Evolutionary conservation across 1,140 invertebrate genomes (phyloP).

Genomic region (Cotesia vestalis): DNA sequence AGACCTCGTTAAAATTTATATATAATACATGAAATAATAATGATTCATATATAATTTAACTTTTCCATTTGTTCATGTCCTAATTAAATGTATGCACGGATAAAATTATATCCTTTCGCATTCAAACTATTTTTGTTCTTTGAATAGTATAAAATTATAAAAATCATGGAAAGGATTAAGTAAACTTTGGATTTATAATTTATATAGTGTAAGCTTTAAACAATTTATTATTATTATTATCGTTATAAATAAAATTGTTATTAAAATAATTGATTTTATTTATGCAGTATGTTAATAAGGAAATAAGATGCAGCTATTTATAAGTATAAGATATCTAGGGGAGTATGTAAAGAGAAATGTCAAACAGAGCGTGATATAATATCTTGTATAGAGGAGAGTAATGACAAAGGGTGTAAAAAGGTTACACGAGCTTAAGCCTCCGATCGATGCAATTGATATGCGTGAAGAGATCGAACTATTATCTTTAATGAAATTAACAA

Average conservation of each 20-base stretch:
- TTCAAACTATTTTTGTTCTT: no score
- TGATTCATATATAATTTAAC: no score
- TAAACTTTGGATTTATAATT: no score
- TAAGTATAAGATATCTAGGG: conserved; percentile 37
- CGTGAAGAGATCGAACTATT: conserved; percentile 33
- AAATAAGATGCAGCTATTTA: conserved; percentile 34
- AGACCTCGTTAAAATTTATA: no score
- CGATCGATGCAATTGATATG: conserved; percentile 19
- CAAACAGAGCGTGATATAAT: conserved; percentile 30
- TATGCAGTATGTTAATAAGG: conserved; percentile 23
- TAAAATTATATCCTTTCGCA: no score
- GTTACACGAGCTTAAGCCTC: conserved; percentile 27
- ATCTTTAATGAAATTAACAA: conserved; percentile 3
- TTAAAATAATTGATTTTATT: neutral
- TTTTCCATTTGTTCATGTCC: no score
- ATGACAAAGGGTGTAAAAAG: conserved; percentile 34
- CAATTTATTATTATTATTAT: no score
- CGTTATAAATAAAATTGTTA: neutral
- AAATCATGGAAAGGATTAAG: no score
- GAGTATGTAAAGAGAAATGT: conserved; percentile 29
- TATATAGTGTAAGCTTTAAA: no score
- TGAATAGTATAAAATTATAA: no score
- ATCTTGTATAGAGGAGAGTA: conserved; percentile 11
- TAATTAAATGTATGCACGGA: no score
- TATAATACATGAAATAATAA: no score